Base-by-base conservation (phyloP, 2,113 vertebrate genomes). In the Amia ocellicauda region DNA sequence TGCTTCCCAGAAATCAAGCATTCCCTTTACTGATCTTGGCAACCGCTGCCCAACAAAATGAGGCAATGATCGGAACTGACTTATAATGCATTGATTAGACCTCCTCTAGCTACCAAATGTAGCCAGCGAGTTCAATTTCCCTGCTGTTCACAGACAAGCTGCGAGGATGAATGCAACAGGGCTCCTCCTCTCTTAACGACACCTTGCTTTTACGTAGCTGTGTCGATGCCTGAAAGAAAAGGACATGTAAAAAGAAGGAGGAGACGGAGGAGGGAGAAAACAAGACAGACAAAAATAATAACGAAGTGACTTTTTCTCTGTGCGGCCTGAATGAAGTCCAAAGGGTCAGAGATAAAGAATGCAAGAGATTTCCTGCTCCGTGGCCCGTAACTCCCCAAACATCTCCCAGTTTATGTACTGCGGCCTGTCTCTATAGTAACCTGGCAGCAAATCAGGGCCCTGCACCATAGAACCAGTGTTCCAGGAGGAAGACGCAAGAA, bases 271-370 rank as follows among this genome's bases (percentile, higher is more conserved):
- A 55, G 55, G 59, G 57, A 36, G 62, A 69, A 70, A 24, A 60
- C 19, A 7, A 60, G 53, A 20, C 63, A 36, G 20, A 41, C 26
- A 22, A 47, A 50, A 58, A 62, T 28, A 49, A 53, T 62, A 61
- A 67, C 49, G 20, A 45, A 40, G 51, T 29, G 50, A 52, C 57
- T 67, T 63, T 3, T 17, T 56, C 52, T 16, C 52, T 68, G 69
- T 57, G 58, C 59, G 17, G 29, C 49, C 23, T 53, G 64, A 73
- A 45, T 45, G 40, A 36, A 60, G 56, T 80, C 67, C 72, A 67
- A 67, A 41, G 63, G 66, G 55, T 66, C 67, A 72, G 66, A 82
- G 77, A 85, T 83, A 76, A 85, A 70, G 77, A 83, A 81, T 78
- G 80, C 51, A 51, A 55, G 58, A 64, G 61, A 56, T 68, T 80